These are phyloP conservation scores for Smutsia gigantea DNA, from an alignment of 2,797 vertebrate genomes.

Conservation along the genomic window DNA sequence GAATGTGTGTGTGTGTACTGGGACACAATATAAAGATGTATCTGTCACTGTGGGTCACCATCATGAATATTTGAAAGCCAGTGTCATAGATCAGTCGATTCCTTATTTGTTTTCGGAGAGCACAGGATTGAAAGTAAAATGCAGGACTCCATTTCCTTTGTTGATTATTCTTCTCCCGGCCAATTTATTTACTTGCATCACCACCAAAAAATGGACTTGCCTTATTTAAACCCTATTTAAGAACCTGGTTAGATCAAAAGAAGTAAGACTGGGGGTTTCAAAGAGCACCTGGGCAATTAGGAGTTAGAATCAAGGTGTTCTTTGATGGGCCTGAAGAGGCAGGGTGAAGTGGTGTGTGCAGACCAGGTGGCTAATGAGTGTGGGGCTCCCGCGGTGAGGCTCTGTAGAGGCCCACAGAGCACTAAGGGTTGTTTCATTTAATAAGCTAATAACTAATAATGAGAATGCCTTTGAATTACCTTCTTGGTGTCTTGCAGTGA, in stretches of 20 bases:
- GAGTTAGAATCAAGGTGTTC: slow-evolving; percentile 1
- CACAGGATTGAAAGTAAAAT: neutral
- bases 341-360: neutral
- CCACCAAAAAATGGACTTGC: neutral
- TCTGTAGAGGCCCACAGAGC: neutral
- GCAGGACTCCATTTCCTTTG: neutral
- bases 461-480: slow-evolving; percentile 33
- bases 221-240: slow-evolving; percentile 41
- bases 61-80: neutral
- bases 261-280: neutral
- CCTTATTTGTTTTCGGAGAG: slow-evolving; percentile 45
- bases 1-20: neutral
- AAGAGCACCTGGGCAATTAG: slow-evolving; percentile 42
- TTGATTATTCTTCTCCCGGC: neutral
- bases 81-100: neutral
- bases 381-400: neutral
- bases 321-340: slow-evolving; percentile 18
- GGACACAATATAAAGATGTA: neutral
- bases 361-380: slow-evolving; percentile 37
- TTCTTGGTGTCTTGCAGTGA: neutral
- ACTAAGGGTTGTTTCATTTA: slow-evolving; percentile 23
- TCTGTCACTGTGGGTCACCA: neutral
- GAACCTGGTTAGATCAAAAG: slow-evolving; percentile 26
- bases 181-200: neutral
- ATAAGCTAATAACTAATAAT: slow-evolving; percentile 33